These are phyloP conservation scores for Therioaphis trifolii DNA, from an alignment of 2,888 invertebrate genomes.

Conservation along the genomic window DNA sequence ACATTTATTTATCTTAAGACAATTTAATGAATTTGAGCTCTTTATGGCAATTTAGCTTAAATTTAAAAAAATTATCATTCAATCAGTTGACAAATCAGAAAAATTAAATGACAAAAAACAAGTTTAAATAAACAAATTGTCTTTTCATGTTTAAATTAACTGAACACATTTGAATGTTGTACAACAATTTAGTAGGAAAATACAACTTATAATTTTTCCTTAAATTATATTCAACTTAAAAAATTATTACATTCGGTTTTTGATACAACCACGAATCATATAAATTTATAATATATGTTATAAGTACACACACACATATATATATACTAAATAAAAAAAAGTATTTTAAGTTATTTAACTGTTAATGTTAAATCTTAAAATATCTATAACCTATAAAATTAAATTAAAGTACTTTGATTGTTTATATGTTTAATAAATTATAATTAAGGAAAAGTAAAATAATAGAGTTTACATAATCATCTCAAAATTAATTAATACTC, in stretches of 20 bases:
- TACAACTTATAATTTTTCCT: slow-evolving; percentile 1
- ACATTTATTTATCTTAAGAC: background rate
- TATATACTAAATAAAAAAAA: slow-evolving; percentile 8
- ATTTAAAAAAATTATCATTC: background rate
- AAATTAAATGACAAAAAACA: background rate
- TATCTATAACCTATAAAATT: slow-evolving; percentile 12
- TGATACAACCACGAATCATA: background rate
- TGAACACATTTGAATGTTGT: slow-evolving; percentile 34
- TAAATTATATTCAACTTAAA: background rate
- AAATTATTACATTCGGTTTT: background rate
- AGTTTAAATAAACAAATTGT: slow-evolving; percentile 1
- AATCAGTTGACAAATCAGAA: background rate
- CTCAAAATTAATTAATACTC: background rate
- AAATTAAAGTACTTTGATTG: slow-evolving; percentile 23
- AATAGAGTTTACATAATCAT: background rate
- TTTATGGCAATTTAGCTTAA: background rate
- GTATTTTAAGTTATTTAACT: slow-evolving; percentile 15
- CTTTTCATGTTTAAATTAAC: slow-evolving; percentile 12
- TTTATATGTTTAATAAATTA: slow-evolving; percentile 3
- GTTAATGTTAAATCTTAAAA: slow-evolving; percentile 6
- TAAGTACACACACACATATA: background rate
- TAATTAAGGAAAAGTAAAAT: slow-evolving; percentile 14
- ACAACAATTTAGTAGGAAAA: slow-evolving; percentile 5
- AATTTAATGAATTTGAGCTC: background rate
- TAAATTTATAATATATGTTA: slow-evolving; percentile 13